Base-by-base conservation (phyloP, 1,140 invertebrate genomes). In the Penaeus vannamei region DNA sequence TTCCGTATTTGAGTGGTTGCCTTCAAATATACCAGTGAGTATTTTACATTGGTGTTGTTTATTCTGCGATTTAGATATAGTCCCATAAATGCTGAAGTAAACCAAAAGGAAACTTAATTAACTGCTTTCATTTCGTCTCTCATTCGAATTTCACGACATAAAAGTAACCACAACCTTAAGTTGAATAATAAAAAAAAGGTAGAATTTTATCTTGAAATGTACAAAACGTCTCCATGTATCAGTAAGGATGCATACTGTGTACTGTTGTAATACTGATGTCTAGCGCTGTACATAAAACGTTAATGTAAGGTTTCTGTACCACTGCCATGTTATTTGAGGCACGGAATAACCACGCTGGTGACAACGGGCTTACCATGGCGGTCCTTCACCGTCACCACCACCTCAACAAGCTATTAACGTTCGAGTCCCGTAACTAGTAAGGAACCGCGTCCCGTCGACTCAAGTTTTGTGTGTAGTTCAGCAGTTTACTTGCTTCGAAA, bases 141-240 rank as follows among this genome's bases (percentile, higher is more conserved):
- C 76, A 85, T 84, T 89, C 83, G 83, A 89, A 84, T 85, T 84
- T 84, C 76, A 72, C 83, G 82, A 76, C 79, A 81, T 84, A 83
- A 84, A 84, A 89, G 87, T 84, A 89, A 85, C 87, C 87, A 89
- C 87, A 76, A 79, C 84, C 62, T 87, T 87, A 87, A 89, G 82
- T 89, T 84, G 64, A 89, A 36, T 86, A 77, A 86, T 60, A 20
- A 86, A 86, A 82, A 84, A 85, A 89, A 46, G 82, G 60, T 84
- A 89, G 87, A 89, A 66, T 89, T 53, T 89, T 89, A 89, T 89
- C 87, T 89, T 64, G 87, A 89, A 89, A 89, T 89, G 87, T 89
- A 89, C 87, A 89, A 89, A 89, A 89, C 72, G 87, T 89, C 87
- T 89, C 72, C 66, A 89, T 89, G 82, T 85, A 85, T 85, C 87